These are phyloP conservation scores for Lycia hirtaria DNA, from an alignment of 2,888 invertebrate genomes.

Conservation along the genomic window DNA sequence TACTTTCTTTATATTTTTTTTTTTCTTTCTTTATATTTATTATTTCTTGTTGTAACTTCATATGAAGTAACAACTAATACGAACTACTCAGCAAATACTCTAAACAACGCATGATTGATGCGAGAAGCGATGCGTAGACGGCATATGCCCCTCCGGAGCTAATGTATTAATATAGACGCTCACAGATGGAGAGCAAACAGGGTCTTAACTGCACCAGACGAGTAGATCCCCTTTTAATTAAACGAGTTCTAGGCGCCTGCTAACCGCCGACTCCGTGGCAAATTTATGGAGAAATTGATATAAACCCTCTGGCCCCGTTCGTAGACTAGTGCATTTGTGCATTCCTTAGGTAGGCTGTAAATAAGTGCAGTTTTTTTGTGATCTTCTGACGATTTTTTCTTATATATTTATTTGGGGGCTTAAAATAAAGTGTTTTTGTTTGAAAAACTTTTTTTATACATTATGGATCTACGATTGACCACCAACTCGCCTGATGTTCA, in stretches of 20 bases:
- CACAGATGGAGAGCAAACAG: conserved; percentile 69
- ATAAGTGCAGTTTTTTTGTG: not conserved
- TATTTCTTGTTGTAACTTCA: too few species aligned
- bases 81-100: too few species aligned
- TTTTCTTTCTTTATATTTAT: too few species aligned
- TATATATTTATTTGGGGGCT: too few species aligned
- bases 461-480: too few species aligned
- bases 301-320: conserved; percentile 16
- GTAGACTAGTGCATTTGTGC: conserved; percentile 5
- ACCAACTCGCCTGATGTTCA: too few species aligned
- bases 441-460: too few species aligned
- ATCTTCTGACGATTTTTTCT: too few species aligned
- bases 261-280: conserved; percentile 47
- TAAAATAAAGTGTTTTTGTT: too few species aligned
- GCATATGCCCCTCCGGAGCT: conserved; percentile 38
- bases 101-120: not conserved
- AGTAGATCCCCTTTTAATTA: conserved; percentile 78
- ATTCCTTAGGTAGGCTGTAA: not conserved
- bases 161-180: conserved; percentile 56
- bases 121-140: conserved; percentile 2
- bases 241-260: conserved; percentile 64
- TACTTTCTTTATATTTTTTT: too few species aligned
- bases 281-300: conserved; percentile 51
- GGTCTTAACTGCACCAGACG: conserved; percentile 69
- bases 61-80: too few species aligned